Evolutionary conservation across 2,888 invertebrate genomes (phyloP), one percentile per base, ranked within the genome.

Genomic region (Drosophila cracens): DNA sequence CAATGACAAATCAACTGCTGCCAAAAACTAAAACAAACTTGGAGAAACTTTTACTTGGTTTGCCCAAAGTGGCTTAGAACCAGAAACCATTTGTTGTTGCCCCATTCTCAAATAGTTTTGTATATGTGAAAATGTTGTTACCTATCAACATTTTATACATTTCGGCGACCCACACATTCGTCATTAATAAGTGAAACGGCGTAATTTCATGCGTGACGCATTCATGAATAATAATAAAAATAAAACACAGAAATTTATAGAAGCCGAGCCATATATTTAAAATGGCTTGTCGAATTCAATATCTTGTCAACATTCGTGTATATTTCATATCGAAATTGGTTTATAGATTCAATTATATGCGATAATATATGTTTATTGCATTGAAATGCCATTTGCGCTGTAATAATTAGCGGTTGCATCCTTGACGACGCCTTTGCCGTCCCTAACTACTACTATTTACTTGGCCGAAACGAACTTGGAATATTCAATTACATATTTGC

Each of bases 401-500:
- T 46, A 25, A 8, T 46, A 46, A 46, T 46, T 25, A 46, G 21
- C 25, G 25, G 13, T 18, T 53, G 54, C 54, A 31, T 73, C 68
- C 76, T 73, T 73, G 73, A 27, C 33, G 40, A 25, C 31, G 59
- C 36, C 63, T 48, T 62, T 52, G 25, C 18, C 36, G 51, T 56
- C 49, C 78, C 71, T 72, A 54, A 59, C 33, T 27, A 38, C 36
- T 63, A 51, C 36, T 61, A 51, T 63, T 49, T 27, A 61, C 58
- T 67, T 65, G 71, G 62, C 64, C 52, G 31, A 64, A 69, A 68
- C 70, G 60, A 67, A 69, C 67, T 77, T 70, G 54, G 76, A 70
- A 82, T 87, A 70, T 63, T 36, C 70, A 87, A 83, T 85, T 74
- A 57, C 46, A 57, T 34, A 70, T 87, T 74, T 60, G 66, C 53